Evolutionary conservation across 2,797 vertebrate genomes (phyloP).

Genomic region (Melanotaenia trifasciata): DNA sequence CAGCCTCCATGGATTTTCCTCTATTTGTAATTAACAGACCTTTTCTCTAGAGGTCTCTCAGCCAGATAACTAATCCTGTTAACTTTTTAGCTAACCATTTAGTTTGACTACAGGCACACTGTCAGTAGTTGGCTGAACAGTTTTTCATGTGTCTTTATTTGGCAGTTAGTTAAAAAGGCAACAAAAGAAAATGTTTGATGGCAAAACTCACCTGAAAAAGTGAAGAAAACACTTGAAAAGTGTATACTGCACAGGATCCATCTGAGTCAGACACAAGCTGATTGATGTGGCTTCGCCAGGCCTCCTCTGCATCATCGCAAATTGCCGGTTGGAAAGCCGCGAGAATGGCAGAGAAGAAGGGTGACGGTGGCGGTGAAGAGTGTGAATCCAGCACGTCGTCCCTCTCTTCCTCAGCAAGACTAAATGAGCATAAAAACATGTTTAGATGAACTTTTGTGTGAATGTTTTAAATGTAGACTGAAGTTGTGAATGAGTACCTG

Average conservation of each 20-base stretch:
- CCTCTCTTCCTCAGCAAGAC: conserved; percentile 86
- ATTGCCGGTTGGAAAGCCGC: conserved; percentile 93
- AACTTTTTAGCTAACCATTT: conserved; percentile 30
- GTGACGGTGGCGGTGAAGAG: conserved; percentile 91
- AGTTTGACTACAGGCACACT: conserved; percentile 8
- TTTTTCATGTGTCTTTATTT: not conserved
- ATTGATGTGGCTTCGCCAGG: conserved; percentile 94
- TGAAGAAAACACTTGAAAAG: conserved; percentile 95
- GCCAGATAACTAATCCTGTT: conserved; percentile 43
- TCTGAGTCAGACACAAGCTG: conserved; percentile 95
- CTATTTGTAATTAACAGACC: conserved; percentile 30
- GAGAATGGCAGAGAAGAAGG: conserved; percentile 97
- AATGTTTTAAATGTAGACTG: not conserved
- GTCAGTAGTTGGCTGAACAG: not conserved
- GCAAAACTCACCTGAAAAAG: conserved; percentile 88
- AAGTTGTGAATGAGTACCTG: conserved; percentile 84
- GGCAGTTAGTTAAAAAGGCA: not conserved
- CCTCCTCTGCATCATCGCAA: conserved; percentile 94
- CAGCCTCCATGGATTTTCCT: conserved; percentile 11
- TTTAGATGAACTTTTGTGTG: not conserved
- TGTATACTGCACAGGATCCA: conserved; percentile 95
- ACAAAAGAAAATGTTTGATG: not conserved
- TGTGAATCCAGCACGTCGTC: conserved; percentile 77
- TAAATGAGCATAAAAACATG: conserved; percentile 54
- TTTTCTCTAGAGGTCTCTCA: conserved; percentile 45